phyloP scores from a whole-genome alignment of 2,797 vertebrate species.

The Sebastiscus albofasciatus region DNA sequence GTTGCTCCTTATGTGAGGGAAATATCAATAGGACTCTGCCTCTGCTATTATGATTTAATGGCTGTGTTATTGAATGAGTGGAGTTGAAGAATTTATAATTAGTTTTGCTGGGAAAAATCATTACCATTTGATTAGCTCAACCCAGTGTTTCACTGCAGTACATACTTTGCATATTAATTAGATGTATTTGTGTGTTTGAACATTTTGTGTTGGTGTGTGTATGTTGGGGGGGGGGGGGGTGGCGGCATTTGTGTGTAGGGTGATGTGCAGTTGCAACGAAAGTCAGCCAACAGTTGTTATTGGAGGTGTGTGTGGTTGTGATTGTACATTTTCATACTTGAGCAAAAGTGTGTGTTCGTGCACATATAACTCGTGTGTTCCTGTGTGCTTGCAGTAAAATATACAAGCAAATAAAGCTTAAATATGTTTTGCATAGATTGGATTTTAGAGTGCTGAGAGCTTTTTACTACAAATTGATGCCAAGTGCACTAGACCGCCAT shows the following conservation, averaged over 20 bases:
- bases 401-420: slow-evolving; percentile 19
- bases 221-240: too few species aligned
- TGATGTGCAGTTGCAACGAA: neutral
- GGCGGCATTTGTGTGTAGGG: neutral
- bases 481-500: slow-evolving; percentile 21
- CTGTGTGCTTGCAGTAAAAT: neutral
- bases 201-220: neutral
- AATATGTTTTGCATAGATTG: slow-evolving; percentile 9
- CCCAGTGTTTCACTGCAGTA: slow-evolving; percentile 55
- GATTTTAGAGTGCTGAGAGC: neutral
- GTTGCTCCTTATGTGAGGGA: slow-evolving; percentile 74
- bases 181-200: slow-evolving; percentile 18
- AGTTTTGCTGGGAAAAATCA: slow-evolving; percentile 68
- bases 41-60: slow-evolving; percentile 70
- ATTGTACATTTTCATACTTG: neutral
- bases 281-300: neutral
- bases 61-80: slow-evolving; percentile 69
- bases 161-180: slow-evolving; percentile 60
- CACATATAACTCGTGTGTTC: neutral
- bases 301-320: neutral
- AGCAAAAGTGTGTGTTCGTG: neutral
- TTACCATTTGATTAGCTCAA: slow-evolving; percentile 74
- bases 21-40: slow-evolving; percentile 73
- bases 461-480: slow-evolving; percentile 21
- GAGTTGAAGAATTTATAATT: slow-evolving; percentile 74